These are phyloP conservation scores for Archilochus colubris DNA, from an alignment of 2,113 vertebrate genomes.

Conservation along the genomic window DNA sequence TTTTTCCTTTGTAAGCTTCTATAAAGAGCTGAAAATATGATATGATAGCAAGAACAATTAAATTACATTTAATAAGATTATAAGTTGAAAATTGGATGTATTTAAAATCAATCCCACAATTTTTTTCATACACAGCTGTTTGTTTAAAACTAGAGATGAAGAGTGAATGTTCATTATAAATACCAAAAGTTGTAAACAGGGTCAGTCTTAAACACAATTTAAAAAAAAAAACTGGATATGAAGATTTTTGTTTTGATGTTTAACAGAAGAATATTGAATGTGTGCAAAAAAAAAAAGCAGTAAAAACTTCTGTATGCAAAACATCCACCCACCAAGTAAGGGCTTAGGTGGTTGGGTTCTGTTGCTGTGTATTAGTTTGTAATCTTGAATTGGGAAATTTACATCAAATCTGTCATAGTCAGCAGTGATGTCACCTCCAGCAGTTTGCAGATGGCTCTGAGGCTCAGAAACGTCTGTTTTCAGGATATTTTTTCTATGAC, in stretches of 20 bases:
- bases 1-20: background rate
- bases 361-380: background rate
- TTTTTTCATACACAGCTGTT: background rate
- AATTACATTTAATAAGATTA: background rate
- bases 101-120: background rate
- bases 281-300: rapidly evolving
- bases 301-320: background rate
- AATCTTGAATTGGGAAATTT: background rate
- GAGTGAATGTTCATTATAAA: background rate
- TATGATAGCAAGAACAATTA: background rate
- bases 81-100: background rate
- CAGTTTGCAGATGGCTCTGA: background rate
- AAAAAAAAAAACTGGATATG: background rate
- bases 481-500: background rate
- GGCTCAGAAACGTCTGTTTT: background rate
- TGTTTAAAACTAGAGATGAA: background rate
- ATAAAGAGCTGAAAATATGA: background rate
- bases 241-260: background rate
- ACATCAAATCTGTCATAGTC: background rate
- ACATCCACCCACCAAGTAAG: background rate
- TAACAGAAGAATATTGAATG: background rate
- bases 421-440: background rate
- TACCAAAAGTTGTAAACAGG: background rate
- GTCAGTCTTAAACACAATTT: background rate
- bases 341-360: background rate